Conservation (phyloP, 2,797 vertebrate genomes). For the Fratercula arctica region DNA sequence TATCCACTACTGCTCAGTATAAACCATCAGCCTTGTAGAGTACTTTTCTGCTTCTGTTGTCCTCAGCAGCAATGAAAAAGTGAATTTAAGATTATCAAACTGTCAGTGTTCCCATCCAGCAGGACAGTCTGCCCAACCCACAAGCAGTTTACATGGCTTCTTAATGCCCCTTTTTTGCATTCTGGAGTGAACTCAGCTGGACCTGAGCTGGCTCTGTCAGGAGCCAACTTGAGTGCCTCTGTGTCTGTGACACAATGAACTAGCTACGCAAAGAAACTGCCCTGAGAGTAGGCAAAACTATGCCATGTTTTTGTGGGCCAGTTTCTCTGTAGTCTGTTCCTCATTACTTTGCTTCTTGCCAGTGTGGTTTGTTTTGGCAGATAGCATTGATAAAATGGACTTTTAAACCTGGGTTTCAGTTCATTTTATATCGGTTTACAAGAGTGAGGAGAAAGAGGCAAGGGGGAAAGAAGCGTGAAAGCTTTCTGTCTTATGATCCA, state of each 20-base stretch:
- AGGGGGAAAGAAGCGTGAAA: background rate
- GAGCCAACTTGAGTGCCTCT: background rate
- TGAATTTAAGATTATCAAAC: background rate
- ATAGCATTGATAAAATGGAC: background rate
- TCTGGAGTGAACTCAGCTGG: background rate
- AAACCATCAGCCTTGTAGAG: constrained; percentile 5
- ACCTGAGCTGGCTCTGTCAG: background rate
- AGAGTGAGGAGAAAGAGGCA: background rate
- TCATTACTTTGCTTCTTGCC: background rate
- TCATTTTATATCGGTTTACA: background rate
- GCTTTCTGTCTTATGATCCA: background rate
- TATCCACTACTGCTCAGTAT: constrained; percentile 48
- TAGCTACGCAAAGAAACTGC: background rate
- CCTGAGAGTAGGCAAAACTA: background rate
- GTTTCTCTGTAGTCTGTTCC: background rate
- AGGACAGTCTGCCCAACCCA: background rate
- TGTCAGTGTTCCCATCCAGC: background rate
- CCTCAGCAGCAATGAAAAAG: background rate
- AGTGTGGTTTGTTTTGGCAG: background rate
- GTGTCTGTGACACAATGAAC: background rate
- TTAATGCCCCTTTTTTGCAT: background rate
- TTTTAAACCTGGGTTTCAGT: background rate
- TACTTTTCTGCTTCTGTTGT: background rate
- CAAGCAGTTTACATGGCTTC: background rate
- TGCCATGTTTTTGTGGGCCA: background rate